Base-by-base conservation (phyloP, 2,888 invertebrate genomes). In the Bombylius discolor region DNA sequence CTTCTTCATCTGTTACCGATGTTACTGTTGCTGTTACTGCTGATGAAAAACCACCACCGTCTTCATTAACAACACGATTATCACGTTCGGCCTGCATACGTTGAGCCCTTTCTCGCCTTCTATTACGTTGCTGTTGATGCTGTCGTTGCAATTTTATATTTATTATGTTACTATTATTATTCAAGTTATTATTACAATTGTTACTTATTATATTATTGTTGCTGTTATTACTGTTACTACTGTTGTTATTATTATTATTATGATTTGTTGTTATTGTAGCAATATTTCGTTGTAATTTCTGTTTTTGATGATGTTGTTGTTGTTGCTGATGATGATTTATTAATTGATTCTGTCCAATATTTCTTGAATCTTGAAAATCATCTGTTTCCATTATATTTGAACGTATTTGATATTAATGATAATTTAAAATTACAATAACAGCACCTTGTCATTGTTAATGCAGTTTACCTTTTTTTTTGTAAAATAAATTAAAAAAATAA, bases 31-130 rank as follows among this genome's bases (percentile, higher is more conserved):
- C 61, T 60, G 47, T 58, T 52, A 60, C 54, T 49, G 59, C 59
- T 52, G 59, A 58, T 57, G 62, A 66, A 59, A 62, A 62, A 78
- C 82, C 85, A 52, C 73, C 71, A 62, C 63, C 70, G 55, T 53
- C 56, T 53, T 82, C 79, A 55, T 55, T 60, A 49, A 57, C 60
- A 55, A 59, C 61, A 49, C 82, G 79, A 76, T 81, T 81, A 79
- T 85, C 85, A 76, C 85, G 83, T 78, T 87, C 87, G 75, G 87
- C 87, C 79, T 88, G 87, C 84, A 89, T 85, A 78, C 90, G 89
- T 82, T 89, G 89, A 72, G 90, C 90, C 78, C 90, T 83, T 80
- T 89, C 89, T 78, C 90, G 84, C 76, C 90, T 83, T 77, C 89
- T 83, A 76, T 89, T 90, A 77, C 85, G 82, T 77, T 87, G 86